These are phyloP conservation scores for Natator depressus DNA, from an alignment of 2,113 vertebrate species.

Conservation along the genomic window DNA sequence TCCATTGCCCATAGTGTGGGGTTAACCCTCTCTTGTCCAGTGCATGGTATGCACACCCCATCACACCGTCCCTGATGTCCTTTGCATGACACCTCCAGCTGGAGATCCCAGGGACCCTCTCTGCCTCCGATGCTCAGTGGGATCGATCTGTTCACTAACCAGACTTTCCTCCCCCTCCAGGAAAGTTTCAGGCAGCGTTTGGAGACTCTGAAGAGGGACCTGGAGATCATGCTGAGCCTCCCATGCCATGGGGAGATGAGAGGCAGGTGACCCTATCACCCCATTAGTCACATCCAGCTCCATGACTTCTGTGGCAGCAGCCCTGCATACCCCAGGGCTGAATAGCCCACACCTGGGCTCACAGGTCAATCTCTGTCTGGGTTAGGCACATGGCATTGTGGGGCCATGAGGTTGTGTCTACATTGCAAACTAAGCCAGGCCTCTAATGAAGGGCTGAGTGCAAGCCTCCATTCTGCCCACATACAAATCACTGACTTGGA, in stretches of 20 bases:
- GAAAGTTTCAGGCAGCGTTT: neutral
- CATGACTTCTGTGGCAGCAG: neutral
- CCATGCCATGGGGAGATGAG: neutral
- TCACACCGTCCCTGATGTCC: neutral
- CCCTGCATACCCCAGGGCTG: neutral
- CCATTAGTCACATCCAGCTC: neutral
- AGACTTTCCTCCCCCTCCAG: neutral
- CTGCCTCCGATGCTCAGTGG: neutral
- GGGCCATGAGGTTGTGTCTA: neutral
- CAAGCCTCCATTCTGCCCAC: neutral
- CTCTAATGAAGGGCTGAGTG: neutral
- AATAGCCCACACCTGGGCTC: neutral
- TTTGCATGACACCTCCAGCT: neutral
- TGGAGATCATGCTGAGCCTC: neutral
- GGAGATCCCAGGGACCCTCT: neutral
- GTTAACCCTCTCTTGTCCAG: too few relatives aligned
- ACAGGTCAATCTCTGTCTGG: neutral
- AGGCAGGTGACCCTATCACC: neutral
- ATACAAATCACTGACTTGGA: neutral
- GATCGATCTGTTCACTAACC: neutral
- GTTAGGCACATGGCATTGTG: neutral
- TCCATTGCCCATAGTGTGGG: too few relatives aligned
- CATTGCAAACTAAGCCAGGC: neutral
- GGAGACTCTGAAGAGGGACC: neutral
- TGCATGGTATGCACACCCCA: too few relatives aligned